phyloP scores from a whole-genome alignment of 2,888 invertebrate species.

The Molorchus minor region DNA sequence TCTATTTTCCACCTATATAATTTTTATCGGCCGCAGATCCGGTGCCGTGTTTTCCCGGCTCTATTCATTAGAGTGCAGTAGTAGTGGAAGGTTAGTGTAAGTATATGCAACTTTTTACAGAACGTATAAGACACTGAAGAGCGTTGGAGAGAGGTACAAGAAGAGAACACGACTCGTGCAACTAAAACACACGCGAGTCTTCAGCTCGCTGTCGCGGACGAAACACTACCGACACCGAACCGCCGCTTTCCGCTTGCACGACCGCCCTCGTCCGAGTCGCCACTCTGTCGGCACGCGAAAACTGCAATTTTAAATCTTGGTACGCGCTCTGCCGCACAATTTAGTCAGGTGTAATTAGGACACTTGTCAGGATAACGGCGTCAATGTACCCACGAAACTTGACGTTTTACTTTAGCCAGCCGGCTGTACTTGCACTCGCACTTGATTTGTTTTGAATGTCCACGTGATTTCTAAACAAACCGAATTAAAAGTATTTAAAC shows the following conservation, averaged over 20 bases:
- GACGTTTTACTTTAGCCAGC: background rate
- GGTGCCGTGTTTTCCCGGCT: slow-evolving; percentile 8
- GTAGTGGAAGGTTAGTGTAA: slow-evolving; percentile 28
- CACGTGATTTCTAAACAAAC: slow-evolving; percentile 19
- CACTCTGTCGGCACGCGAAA: slow-evolving; percentile 44
- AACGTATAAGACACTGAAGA: slow-evolving; percentile 29
- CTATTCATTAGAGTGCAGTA: slow-evolving; percentile 16
- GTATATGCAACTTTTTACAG: slow-evolving; percentile 26
- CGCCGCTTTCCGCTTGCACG: slow-evolving; percentile 8
- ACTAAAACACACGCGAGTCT: slow-evolving; percentile 38
- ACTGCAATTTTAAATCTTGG: slow-evolving; percentile 24
- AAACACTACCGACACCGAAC: slow-evolving; percentile 19
- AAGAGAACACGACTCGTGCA: slow-evolving; percentile 26
- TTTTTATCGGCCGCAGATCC: too few relatives aligned
- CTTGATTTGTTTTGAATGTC: slow-evolving; percentile 2
- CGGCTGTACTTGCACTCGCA: background rate
- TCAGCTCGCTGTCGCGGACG: slow-evolving; percentile 29
- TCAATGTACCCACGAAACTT: background rate
- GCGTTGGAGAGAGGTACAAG: slow-evolving; percentile 30
- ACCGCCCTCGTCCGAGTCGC: slow-evolving; percentile 38
- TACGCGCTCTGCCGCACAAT: slow-evolving; percentile 14
- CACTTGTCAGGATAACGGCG: slow-evolving; percentile 17
- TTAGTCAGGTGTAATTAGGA: slow-evolving; percentile 26
- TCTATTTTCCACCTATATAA: too few relatives aligned
- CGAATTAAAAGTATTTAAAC: slow-evolving; percentile 3